phyloP scores from a whole-genome alignment of 2,797 vertebrate genomes.

The Sebastes itinus region DNA sequence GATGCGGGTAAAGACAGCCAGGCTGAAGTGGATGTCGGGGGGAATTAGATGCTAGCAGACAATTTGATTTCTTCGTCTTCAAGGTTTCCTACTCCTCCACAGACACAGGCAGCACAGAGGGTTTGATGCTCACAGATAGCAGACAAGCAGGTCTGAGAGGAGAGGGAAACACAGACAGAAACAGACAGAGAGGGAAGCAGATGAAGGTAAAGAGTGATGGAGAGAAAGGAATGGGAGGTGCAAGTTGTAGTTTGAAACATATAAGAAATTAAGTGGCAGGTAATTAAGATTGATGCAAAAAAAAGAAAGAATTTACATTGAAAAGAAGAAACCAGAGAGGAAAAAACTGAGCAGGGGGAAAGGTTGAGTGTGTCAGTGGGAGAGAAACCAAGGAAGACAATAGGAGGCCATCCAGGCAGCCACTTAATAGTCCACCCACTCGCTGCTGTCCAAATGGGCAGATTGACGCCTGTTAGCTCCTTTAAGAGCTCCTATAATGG shows the following conservation, averaged over 20 bases:
- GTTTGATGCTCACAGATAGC: conserved; percentile 28
- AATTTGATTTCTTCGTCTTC: conserved; percentile 81
- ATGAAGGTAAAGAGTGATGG: not conserved
- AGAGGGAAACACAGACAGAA: conserved; percentile 13
- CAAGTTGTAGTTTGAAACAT: not conserved
- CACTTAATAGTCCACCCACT: conserved; percentile 72
- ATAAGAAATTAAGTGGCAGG: not conserved
- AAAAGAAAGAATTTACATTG: conserved; percentile 7
- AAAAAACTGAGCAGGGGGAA: conserved; percentile 1
- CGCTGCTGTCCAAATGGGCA: conserved; percentile 65
- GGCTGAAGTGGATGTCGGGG: conserved; percentile 74
- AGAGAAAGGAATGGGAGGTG: not conserved
- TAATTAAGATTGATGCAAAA: not conserved
- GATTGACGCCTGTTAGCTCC: conserved; percentile 73
- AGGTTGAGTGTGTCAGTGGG: conserved; percentile 32
- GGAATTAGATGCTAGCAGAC: conserved; percentile 78
- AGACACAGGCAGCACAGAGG: conserved; percentile 8
- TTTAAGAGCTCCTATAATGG: conserved; percentile 73
- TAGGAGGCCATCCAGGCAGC: conserved; percentile 48
- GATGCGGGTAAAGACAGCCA: conserved; percentile 64
- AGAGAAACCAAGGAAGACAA: conserved; percentile 54
- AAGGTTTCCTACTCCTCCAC: conserved; percentile 50
- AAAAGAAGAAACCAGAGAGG: not conserved
- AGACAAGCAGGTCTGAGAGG: conserved; percentile 27
- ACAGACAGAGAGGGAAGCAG: conserved; percentile 17